These are phyloP conservation scores for Cistogaster globosa DNA, from an alignment of 2,888 invertebrate genomes.

Conservation along the genomic window DNA sequence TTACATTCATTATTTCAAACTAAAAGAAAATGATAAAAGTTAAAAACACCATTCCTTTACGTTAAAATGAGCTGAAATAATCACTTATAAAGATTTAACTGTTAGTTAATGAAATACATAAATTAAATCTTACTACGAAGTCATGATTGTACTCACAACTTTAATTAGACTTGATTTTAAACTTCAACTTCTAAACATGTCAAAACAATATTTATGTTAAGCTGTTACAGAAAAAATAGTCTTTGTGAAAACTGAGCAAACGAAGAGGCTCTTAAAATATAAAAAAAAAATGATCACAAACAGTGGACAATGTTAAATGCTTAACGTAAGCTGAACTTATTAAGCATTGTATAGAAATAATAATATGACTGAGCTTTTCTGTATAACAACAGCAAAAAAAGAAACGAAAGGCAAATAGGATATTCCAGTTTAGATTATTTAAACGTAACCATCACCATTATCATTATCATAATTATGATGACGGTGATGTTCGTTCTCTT, in stretches of 20 bases:
- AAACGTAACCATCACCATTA: conserved; percentile 56
- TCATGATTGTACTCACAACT: not conserved
- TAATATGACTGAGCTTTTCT: conserved; percentile 42
- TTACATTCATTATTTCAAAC: too few relatives aligned
- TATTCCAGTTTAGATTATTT: conserved; percentile 57
- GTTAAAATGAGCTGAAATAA: not conserved
- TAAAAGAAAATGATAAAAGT: too few relatives aligned
- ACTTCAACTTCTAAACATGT: conserved; percentile 50
- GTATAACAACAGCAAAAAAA: conserved; percentile 17
- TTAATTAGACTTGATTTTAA: not conserved
- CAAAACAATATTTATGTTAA: conserved; percentile 66
- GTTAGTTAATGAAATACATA: not conserved
- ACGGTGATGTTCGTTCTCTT: conserved; percentile 20
- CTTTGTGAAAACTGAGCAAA: conserved; percentile 23
- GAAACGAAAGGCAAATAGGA: too few relatives aligned
- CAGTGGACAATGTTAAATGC: conserved; percentile 54
- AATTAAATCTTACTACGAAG: not conserved
- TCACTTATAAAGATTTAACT: not conserved
- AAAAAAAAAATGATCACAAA: not conserved
- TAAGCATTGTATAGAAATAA: conserved; percentile 64
- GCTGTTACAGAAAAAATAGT: conserved; percentile 46
- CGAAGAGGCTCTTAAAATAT: conserved; percentile 2
- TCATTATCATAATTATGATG: conserved; percentile 37
- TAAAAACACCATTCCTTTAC: too few relatives aligned
- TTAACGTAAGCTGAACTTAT: conserved; percentile 56